Evolutionary conservation across 2,888 invertebrate species (phyloP).

Genomic region (Epirrhoe alternata): DNA sequence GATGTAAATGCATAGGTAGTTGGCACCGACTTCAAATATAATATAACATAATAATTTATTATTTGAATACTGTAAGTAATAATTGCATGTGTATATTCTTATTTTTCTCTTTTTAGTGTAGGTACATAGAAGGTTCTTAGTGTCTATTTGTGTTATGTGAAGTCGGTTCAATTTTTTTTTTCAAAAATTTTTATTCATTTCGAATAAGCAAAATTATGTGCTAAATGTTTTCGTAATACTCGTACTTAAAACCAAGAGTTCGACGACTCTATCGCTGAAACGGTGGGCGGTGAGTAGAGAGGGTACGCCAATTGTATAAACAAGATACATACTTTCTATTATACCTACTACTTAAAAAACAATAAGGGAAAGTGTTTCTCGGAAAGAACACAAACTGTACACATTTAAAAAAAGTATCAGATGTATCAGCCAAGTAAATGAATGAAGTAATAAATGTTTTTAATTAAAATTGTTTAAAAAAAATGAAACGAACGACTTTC

Average conservation of each 20-base stretch:
- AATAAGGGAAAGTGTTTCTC: slow-evolving; percentile 48
- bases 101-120: no score
- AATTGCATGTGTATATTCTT: no score
- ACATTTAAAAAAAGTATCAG: no score
- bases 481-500: neutral
- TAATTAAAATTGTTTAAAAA: slow-evolving; percentile 1
- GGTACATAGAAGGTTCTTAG: no score
- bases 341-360: slow-evolving; percentile 45
- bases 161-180: no score
- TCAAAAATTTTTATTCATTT: no score
- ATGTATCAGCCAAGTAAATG: neutral
- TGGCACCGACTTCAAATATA: no score
- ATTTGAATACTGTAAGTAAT: no score
- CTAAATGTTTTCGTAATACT: neutral
- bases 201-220: neutral
- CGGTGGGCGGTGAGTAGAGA: slow-evolving; percentile 1
- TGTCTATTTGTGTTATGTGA: no score
- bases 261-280: neutral
- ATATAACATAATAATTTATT: no score
- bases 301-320: neutral
- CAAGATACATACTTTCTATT: neutral
- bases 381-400: slow-evolving; percentile 27
- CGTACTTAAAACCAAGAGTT: neutral
- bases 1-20: no score
- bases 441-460: slow-evolving; percentile 2